Base-by-base conservation (phyloP, 35 echinoderm and acorn worm species). In the Chiridota heheva region DNA sequence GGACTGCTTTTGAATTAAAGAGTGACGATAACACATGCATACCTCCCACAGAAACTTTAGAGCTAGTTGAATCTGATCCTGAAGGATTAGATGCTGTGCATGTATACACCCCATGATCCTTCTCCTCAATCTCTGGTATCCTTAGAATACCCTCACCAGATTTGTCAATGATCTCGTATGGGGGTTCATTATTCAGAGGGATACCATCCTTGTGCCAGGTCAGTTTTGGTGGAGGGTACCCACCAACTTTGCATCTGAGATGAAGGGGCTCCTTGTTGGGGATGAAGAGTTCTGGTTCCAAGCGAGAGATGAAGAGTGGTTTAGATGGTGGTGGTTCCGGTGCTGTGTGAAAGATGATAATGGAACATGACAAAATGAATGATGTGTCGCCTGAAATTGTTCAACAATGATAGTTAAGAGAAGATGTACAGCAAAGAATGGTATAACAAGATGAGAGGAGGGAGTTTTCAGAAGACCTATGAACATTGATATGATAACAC, bases 201-300 rank as follows among this genome's bases (percentile, higher is more conserved):
- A 53, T 48, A 15, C 71, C 71, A 75, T 75, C 71, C 34, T 75
- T 75, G 37, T 75, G 51, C 71, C 71, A 75, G 12, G 17, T 49
- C 20, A 38, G 44, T 13, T 44, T 44, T 24, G 71, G 71, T 75
- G 38, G 5, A 4, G 71, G 71, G 42, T 75, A 75, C 1, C 76
- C 76, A 31, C 24, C 55, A 3, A 80, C 76, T 35, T 29, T 20
- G 55, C 76, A 80, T 28, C 62, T 15, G 24, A 80, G 30, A 8
- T 34, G 20, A 38, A n/a, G 40, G 4, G 39, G 30, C 40, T 30
- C 7, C 20, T 37, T 37, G 6, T 34, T 36, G 30, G 67, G 24
- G 7, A 70, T 36, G 20, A 36, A 10, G 10, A 53, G 22, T 22
- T 53, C 48, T 53, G 48, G 48, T 53, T 53, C 48, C 10, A 53